Evolutionary conservation across 2,888 invertebrate genomes (phyloP).

Genomic region (Pecten maximus): DNA sequence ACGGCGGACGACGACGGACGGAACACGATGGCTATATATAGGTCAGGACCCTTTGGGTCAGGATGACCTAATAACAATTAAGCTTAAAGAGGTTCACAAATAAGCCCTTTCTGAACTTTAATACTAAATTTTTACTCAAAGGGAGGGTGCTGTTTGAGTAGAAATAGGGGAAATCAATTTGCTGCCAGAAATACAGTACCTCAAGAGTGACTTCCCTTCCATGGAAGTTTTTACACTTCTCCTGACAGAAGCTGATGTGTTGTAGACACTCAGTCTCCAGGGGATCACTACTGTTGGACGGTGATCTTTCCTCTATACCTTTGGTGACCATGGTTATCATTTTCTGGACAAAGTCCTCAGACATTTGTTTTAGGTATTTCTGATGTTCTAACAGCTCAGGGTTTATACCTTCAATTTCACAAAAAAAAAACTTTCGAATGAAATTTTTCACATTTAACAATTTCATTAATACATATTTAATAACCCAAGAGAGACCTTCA

Average conservation of each 20-base stretch:
- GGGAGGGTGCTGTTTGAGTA: too few species aligned
- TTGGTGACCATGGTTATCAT: slow-evolving; percentile 88
- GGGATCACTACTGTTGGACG: slow-evolving; percentile 50
- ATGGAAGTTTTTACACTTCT: slow-evolving; percentile 88
- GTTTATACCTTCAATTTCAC: slow-evolving; percentile 82
- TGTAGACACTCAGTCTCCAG: slow-evolving; percentile 86
- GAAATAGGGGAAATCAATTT: not conserved
- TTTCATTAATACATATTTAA: too few species aligned
- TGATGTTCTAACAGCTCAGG: slow-evolving; percentile 85
- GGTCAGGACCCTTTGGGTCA: too few species aligned
- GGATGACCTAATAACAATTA: too few species aligned
- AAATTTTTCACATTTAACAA: too few species aligned
- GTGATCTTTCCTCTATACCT: slow-evolving; percentile 63
- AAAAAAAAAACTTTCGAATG: too few species aligned
- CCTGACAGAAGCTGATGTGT: slow-evolving; percentile 89
- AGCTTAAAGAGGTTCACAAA: too few species aligned
- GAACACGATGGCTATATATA: too few species aligned
- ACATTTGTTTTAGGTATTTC: slow-evolving; percentile 87
- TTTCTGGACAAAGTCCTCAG: slow-evolving; percentile 87
- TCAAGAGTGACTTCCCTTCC: slow-evolving; percentile 88
- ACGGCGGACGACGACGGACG: too few species aligned
- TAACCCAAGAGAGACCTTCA: too few species aligned
- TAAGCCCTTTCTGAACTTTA: too few species aligned
- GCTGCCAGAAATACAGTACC: slow-evolving; percentile 50
- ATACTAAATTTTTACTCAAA: too few species aligned